Conservation (phyloP, 2,113 vertebrate genomes). For the Laterallus jamaicensis region DNA sequence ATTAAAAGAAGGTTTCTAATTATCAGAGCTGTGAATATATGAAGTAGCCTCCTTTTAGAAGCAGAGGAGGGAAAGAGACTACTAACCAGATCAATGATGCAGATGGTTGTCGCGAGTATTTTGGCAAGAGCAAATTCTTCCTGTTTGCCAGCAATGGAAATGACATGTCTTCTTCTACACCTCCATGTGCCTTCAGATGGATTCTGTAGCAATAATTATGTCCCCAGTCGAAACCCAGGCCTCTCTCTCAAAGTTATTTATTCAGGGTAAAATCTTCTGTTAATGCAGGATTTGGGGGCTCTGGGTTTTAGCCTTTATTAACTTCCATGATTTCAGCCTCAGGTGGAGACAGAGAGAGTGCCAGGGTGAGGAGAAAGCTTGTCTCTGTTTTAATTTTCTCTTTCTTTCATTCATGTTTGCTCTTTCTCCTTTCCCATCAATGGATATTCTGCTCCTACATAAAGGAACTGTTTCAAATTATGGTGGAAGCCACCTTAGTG, state of each 20-base stretch:
- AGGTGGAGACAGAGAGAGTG: background rate
- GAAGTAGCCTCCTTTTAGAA: background rate
- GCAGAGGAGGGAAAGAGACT: background rate
- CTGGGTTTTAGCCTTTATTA: background rate
- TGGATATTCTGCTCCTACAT: background rate
- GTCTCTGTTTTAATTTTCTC: background rate
- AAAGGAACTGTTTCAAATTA: background rate
- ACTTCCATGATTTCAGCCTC: background rate
- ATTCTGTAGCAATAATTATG: background rate
- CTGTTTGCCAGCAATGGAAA: background rate
- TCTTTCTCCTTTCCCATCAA: background rate
- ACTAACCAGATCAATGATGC: background rate
- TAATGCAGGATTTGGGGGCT: background rate
- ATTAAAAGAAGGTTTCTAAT: slow-evolving; percentile 50
- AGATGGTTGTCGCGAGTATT: background rate
- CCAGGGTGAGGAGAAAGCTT: background rate
- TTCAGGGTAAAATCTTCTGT: background rate
- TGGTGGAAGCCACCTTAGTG: background rate
- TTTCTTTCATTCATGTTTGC: background rate
- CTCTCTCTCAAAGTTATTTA: background rate
- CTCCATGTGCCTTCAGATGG: rapidly evolving
- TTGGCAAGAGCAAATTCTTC: background rate
- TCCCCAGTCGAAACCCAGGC: rapidly evolving
- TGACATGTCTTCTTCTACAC: rapidly evolving
- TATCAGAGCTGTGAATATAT: background rate